Conservation (phyloP, 1,140 invertebrate species). For the Trachymyrmex cornetzi region DNA sequence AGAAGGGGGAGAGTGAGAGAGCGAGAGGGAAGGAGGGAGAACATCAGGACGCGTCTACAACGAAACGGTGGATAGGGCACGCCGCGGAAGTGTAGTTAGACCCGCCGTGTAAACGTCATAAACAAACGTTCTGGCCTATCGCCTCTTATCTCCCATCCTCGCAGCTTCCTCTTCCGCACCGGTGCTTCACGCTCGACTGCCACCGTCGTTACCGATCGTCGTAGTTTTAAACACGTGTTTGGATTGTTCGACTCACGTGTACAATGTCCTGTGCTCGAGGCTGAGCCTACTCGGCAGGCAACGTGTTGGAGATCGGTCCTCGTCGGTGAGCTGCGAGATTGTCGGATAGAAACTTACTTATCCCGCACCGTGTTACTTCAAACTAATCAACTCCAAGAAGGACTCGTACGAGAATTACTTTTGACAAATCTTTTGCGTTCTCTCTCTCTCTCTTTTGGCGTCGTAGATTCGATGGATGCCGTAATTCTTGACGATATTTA, state of each 20-base stretch:
- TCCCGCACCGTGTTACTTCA: background rate
- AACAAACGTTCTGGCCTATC: slow-evolving; percentile 73
- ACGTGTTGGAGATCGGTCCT: background rate
- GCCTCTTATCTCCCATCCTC: background rate
- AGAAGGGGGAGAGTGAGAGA: background rate
- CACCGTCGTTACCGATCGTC: slow-evolving; percentile 35
- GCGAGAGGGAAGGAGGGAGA: background rate
- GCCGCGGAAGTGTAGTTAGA: background rate
- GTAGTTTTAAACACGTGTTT: too few species aligned
- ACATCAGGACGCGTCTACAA: slow-evolving; percentile 30
- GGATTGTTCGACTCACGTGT: slow-evolving; percentile 4
- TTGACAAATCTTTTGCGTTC: background rate
- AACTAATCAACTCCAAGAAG: background rate
- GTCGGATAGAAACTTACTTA: background rate
- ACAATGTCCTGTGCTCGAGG: background rate
- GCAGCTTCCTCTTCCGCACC: slow-evolving; percentile 41
- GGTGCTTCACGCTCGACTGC: slow-evolving; percentile 68
- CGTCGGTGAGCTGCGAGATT: background rate
- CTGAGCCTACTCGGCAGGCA: slow-evolving; percentile 39
- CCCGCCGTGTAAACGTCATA: slow-evolving; percentile 30
- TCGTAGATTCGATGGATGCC: background rate
- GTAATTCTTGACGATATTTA: background rate
- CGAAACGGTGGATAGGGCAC: background rate
- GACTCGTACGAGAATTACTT: background rate
- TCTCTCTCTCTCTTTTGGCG: background rate